These are phyloP conservation scores for Ceratosolen solmsi DNA, from an alignment of 1,140 invertebrate species.

Conservation along the genomic window DNA sequence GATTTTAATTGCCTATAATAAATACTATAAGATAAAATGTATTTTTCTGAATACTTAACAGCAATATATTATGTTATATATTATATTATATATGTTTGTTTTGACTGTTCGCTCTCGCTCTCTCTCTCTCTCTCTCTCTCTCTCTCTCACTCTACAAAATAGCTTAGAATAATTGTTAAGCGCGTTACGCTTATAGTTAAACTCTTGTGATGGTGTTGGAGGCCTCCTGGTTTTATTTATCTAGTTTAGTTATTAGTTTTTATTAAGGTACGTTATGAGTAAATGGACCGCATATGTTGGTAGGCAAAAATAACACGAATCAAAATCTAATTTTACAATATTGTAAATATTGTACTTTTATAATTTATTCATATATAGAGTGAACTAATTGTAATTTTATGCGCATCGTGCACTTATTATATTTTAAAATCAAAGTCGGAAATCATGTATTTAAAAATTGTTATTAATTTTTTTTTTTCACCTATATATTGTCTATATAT, in stretches of 20 bases:
- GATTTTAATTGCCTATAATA: slow-evolving; percentile 34
- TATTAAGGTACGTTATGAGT: slow-evolving; percentile 48
- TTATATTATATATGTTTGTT: slow-evolving; percentile 5
- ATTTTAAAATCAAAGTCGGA: no score
- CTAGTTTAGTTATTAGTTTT: slow-evolving; percentile 16
- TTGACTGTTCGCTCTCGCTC: neutral
- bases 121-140: neutral
- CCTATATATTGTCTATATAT: no score
- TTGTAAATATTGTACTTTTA: no score
- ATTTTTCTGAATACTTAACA: slow-evolving; percentile 48
- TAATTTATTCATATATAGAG: no score
- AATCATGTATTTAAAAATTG: no score
- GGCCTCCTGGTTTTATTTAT: slow-evolving; percentile 25
- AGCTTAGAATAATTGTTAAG: slow-evolving; percentile 33
- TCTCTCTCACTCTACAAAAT: slow-evolving; percentile 29
- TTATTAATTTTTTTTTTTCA: no score
- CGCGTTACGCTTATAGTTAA: slow-evolving; percentile 29
- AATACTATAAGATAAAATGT: slow-evolving; percentile 46
- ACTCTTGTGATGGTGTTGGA: slow-evolving; percentile 1
- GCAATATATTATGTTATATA: slow-evolving; percentile 43
- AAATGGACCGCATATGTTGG: slow-evolving; percentile 30
- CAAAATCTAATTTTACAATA: slow-evolving; percentile 2
- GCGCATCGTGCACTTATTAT: neutral
- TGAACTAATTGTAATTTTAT: no score
- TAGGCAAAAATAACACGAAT: neutral